These are phyloP conservation scores for Knipowitschia caucasica DNA, from an alignment of 2,797 vertebrate species.

Conservation along the genomic window DNA sequence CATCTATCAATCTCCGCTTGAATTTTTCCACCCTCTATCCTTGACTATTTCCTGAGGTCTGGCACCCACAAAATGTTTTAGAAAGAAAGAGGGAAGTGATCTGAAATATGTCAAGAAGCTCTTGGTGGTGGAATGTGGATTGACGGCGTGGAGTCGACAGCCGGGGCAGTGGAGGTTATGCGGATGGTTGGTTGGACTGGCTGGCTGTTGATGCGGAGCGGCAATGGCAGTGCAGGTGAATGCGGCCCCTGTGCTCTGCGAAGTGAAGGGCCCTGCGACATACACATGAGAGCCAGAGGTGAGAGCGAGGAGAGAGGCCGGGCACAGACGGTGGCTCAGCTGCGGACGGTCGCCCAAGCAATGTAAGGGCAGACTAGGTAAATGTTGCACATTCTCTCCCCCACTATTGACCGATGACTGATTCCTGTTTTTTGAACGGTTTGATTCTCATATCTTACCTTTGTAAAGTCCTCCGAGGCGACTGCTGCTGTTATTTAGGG, in stretches of 20 bases:
- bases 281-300: conserved; percentile 12
- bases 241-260: conserved; percentile 42
- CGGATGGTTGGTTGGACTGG: conserved; percentile 36
- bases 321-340: conserved; percentile 31
- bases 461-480: too few species aligned
- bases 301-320: conserved; percentile 17
- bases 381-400: too few species aligned
- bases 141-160: conserved; percentile 46
- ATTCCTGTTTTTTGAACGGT: too few species aligned
- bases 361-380: conserved; percentile 27
- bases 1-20: conserved; percentile 25
- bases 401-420: too few species aligned
- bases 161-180: conserved; percentile 46
- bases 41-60: conserved; percentile 16
- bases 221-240: conserved; percentile 55
- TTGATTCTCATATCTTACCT: too few species aligned
- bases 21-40: conserved; percentile 19
- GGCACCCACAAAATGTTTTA: conserved; percentile 12
- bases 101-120: conserved; percentile 38
- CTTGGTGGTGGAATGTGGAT: conserved; percentile 22
- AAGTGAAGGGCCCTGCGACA: conserved; percentile 40
- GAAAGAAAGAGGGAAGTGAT: conserved; percentile 21
- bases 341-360: conserved; percentile 22
- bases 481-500: too few species aligned
- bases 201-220: conserved; percentile 49